Base-by-base conservation (phyloP, 2,888 invertebrate genomes). In the Sycophila texana region DNA sequence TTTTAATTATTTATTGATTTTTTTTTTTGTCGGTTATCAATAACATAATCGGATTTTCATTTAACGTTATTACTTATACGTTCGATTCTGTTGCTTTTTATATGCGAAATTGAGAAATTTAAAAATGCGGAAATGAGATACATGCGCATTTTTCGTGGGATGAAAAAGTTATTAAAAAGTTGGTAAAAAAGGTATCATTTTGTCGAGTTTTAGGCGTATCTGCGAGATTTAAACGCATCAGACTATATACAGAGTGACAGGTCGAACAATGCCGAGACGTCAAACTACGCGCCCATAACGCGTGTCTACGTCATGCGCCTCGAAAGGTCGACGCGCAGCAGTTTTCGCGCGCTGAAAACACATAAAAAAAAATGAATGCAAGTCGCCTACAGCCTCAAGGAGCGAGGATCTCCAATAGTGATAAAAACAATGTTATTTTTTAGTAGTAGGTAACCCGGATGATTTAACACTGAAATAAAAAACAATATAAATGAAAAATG, bases 371-470 rank as follows among this genome's bases (percentile, higher is more conserved):
- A 58, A 49, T 39, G 7, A 39, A 22, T 67, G 61, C 71, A 70
- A 79, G 71, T 70, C 74, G 65, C 74, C 70, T 65, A 70, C 53
- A 74, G 53, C 70, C 71, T 71, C 47, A 26, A 20, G 58, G 58
- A 53, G 74, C 30, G 49, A 65, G 47, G 39, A 5, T 58, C 51
- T 74, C 18, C 65, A 74, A 65, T 79, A 79, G 65, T 65, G 30
- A 79, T 79, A 79, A 70, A 74, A 39, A 30, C n/a, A n/a, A n/a
- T n/a, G 39, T 79, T 79, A 79, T 71, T 74, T 79, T 79, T 74
- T 79, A 39, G 60, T 79, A 79, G 73, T 55, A 30, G 66, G 55
- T 63, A 66, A 77, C 60, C 55, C 72, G 20, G 14, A 77, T 72
- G 26, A 47, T 73, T 73, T 61, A 55, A 72, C 58, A 14, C 14